Percentiles rank a stretch among this genome's conserved stretches.
phyloP scores from a whole-genome alignment of 2,113 vertebrate genomes.

The Echinops telfairi region DNA sequence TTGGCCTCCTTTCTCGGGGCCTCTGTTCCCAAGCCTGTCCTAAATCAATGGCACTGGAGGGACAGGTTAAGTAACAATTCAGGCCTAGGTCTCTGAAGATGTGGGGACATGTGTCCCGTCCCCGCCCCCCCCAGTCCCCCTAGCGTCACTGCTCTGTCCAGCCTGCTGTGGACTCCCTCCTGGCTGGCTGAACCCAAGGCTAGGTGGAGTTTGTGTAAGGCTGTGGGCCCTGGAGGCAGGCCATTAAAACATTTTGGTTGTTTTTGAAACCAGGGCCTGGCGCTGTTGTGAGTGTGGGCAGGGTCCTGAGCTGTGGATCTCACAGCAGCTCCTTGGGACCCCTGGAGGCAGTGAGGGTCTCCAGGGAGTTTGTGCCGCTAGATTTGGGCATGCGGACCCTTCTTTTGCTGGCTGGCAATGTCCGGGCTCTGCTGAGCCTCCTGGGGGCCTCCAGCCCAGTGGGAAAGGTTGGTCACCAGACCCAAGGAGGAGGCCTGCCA shows the following conservation, averaged over 20 bases:
- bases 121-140: no score
- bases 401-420: not conserved
- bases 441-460: not conserved
- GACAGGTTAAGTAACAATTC: not conserved
- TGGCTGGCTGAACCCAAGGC: slow-evolving; percentile 29
- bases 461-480: not conserved
- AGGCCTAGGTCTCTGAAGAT: not conserved
- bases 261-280: slow-evolving; percentile 55
- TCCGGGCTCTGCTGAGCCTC: not conserved
- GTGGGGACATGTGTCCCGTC: not conserved
- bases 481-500: not conserved
- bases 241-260: slow-evolving; percentile 70
- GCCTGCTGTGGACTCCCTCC: not conserved
- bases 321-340: no score
- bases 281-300: not conserved
- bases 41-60: not conserved
- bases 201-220: not conserved
- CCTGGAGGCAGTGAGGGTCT: no score
- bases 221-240: slow-evolving; percentile 19
- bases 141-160: not conserved
- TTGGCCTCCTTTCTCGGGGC: not conserved
- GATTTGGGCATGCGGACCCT: not conserved
- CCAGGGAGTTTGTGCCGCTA: fast-evolving
- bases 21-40: not conserved
- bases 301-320: not conserved